Conservation (phyloP, 1,140 invertebrate species). For the Papilio helenus region DNA sequence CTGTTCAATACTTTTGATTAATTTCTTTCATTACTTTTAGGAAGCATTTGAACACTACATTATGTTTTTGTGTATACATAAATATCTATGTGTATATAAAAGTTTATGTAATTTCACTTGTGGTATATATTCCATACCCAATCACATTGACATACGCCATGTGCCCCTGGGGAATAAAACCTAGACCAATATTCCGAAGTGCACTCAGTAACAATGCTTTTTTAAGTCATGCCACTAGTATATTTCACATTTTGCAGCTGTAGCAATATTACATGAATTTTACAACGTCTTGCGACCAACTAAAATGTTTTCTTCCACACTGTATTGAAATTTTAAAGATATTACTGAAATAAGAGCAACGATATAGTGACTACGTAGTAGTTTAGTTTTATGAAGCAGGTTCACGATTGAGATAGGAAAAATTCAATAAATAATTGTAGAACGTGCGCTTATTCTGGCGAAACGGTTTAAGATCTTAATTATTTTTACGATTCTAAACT, state of each 20-base stretch:
- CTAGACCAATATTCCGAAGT: constrained; percentile 23
- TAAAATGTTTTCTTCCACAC: not conserved
- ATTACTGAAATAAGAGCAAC: not conserved
- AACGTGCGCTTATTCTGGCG: not conserved
- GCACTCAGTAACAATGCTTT: constrained; percentile 20
- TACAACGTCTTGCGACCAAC: not conserved
- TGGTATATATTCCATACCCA: not conserved
- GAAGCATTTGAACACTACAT: too few relatives aligned
- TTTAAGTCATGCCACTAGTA: constrained; percentile 16
- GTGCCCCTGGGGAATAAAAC: not conserved
- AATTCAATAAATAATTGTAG: not conserved
- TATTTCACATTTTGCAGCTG: constrained; percentile 10
- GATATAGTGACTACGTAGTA: not conserved
- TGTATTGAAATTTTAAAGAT: not conserved
- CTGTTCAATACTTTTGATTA: too few relatives aligned
- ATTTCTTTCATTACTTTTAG: too few relatives aligned
- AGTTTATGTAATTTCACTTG: not conserved
- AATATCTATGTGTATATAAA: not conserved
- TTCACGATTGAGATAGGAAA: not conserved
- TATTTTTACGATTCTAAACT: not conserved
- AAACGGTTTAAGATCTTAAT: not conserved
- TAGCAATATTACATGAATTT: constrained; percentile 24
- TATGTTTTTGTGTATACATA: not conserved
- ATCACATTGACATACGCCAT: constrained; percentile 1
- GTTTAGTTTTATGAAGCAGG: not conserved